phyloP scores from a whole-genome alignment of 2,797 vertebrate genomes.

The Acrossocheilus wenchowensis region DNA sequence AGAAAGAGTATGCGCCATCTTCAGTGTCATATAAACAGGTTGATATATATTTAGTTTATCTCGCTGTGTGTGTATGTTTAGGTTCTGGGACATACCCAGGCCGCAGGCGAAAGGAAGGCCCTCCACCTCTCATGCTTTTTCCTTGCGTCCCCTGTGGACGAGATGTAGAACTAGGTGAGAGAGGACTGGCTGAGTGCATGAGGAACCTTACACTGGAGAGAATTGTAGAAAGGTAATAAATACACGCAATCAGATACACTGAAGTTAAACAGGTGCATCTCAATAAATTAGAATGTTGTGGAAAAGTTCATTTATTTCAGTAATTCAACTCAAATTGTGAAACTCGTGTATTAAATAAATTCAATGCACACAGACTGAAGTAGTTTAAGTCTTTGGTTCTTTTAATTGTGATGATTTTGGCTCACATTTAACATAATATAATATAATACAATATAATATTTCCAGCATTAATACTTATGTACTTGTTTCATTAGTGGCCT shows the following conservation, averaged over 20 bases:
- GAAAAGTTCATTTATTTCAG: too few species aligned
- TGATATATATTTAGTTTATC: background rate
- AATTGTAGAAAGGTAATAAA: constrained; percentile 87
- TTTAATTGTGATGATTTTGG: too few species aligned
- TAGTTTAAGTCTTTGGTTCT: too few species aligned
- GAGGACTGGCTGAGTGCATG: constrained; percentile 90
- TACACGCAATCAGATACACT: background rate
- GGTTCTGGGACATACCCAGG: constrained; percentile 91
- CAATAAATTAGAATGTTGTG: too few species aligned
- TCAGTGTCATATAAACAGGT: background rate
- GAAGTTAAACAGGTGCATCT: too few species aligned
- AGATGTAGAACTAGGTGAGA: constrained; percentile 92
- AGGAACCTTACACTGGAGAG: constrained; percentile 95
- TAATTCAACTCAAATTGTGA: too few species aligned
- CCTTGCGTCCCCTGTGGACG: constrained; percentile 88
- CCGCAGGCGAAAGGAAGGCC: constrained; percentile 85
- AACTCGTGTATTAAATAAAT: too few species aligned
- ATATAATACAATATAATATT: background rate
- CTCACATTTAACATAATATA: background rate
- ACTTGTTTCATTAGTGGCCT: background rate
- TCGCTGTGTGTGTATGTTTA: constrained; percentile 52
- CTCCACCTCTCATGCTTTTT: constrained; percentile 84
- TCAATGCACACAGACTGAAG: too few species aligned
- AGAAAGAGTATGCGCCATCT: background rate
- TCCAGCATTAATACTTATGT: background rate